Conservation (phyloP, 2,888 invertebrate species). For the Agonopterix subpropinquella region DNA sequence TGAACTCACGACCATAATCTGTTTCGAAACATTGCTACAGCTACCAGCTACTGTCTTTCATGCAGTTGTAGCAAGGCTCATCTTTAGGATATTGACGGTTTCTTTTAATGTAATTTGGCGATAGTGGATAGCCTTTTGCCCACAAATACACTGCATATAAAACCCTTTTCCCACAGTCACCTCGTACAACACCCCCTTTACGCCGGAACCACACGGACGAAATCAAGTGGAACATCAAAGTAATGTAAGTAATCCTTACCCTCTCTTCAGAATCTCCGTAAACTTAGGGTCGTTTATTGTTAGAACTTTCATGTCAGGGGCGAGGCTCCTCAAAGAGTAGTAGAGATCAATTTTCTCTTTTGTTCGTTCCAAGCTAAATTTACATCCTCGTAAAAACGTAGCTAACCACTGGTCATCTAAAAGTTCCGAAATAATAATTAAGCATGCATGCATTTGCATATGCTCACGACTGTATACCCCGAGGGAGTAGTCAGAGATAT, state of each 20-base stretch:
- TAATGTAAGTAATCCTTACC: conserved; percentile 22
- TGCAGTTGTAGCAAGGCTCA: too few relatives aligned
- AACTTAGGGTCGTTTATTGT: conserved; percentile 31
- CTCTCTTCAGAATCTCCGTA: conserved; percentile 28
- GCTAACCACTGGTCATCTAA: conserved; percentile 77
- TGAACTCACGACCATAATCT: background rate
- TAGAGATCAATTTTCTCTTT: conserved; percentile 78
- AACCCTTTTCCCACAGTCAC: too few relatives aligned
- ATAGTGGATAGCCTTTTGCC: too few relatives aligned
- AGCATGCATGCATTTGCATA: too few relatives aligned
- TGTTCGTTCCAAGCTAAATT: conserved; percentile 75
- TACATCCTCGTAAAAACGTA: conserved; percentile 77
- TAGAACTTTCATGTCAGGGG: conserved; percentile 61
- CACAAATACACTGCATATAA: too few relatives aligned
- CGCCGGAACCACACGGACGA: too few relatives aligned
- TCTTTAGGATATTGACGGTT: too few relatives aligned
- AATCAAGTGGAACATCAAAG: background rate
- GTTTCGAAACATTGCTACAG: background rate
- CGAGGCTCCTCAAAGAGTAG: conserved; percentile 68
- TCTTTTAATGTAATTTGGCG: too few relatives aligned
- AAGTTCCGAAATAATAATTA: conserved; percentile 4
- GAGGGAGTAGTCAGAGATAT: too few relatives aligned
- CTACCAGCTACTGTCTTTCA: too few relatives aligned
- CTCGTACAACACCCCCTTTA: too few relatives aligned
- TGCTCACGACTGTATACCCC: too few relatives aligned